Evolutionary conservation across 1,140 invertebrate genomes (phyloP).

Genomic region (Odontomachus brunneus): DNA sequence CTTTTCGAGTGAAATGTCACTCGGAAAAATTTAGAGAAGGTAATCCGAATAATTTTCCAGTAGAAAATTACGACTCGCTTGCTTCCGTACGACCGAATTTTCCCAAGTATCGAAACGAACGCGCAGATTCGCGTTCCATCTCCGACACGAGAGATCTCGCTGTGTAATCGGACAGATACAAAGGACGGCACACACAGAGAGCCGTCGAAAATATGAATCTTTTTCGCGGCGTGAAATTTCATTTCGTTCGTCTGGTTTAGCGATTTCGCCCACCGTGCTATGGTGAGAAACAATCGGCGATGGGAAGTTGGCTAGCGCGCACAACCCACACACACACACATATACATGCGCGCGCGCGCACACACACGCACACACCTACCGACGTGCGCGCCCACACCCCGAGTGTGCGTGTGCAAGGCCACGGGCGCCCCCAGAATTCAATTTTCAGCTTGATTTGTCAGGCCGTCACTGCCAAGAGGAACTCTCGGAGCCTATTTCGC

Average conservation of each 20-base stretch:
- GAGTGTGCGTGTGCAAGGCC: slow-evolving; percentile 60
- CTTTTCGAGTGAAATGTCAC: too few relatives aligned
- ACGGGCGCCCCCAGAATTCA: slow-evolving; percentile 80
- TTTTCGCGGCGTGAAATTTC: slow-evolving; percentile 12
- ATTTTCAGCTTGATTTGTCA: slow-evolving; percentile 85
- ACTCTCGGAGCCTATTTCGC: slow-evolving; percentile 79
- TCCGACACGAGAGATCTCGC: neutral
- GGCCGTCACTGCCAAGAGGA: slow-evolving; percentile 77
- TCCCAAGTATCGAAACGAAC: neutral
- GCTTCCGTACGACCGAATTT: neutral
- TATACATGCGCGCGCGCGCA: slow-evolving; percentile 35
- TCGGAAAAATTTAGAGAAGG: too few relatives aligned
- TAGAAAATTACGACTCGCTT: too few relatives aligned
- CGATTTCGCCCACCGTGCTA: neutral
- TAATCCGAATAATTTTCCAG: too few relatives aligned
- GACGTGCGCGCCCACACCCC: slow-evolving; percentile 36
- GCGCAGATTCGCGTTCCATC: too few relatives aligned
- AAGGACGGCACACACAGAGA: neutral
- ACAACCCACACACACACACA: neutral
- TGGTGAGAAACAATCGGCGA: slow-evolving; percentile 38
- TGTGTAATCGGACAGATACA: neutral
- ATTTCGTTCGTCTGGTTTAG: slow-evolving; percentile 23
- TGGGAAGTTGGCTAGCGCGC: neutral
- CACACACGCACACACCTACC: slow-evolving; percentile 25
- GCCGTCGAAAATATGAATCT: too few relatives aligned